phyloP scores from a whole-genome alignment of 2,113 vertebrate genomes.

The Neomonachus schauinslandi region DNA sequence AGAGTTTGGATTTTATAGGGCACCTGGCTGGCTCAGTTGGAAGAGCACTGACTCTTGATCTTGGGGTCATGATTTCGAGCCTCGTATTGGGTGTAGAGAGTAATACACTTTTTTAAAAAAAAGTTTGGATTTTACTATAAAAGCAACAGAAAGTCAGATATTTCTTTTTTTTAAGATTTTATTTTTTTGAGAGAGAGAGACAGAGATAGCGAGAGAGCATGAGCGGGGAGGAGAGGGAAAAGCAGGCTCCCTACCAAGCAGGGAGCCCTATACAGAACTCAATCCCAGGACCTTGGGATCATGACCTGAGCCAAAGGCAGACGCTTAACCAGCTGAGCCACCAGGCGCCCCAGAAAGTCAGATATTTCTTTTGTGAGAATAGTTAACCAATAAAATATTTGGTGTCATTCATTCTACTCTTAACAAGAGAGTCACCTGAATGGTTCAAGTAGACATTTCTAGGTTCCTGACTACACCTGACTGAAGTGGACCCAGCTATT shows the following conservation, averaged over 20 bases:
- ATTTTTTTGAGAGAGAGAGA: neutral
- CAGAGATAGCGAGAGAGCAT: neutral
- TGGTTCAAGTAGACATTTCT: neutral
- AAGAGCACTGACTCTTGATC: neutral
- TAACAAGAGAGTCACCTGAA: neutral
- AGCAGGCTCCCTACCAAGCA: no score
- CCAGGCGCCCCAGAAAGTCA: neutral
- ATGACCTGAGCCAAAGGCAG: no score
- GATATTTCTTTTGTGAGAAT: conserved; percentile 4
- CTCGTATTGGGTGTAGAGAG: neutral
- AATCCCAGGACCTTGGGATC: no score
- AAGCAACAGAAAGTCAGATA: neutral
- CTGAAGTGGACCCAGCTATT: neutral
- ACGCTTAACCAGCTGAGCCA: no score
- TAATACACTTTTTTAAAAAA: neutral
- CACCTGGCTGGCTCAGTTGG: neutral
- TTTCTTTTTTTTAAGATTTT: neutral
- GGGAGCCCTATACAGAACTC: no score
- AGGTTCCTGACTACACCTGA: neutral
- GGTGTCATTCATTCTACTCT: neutral
- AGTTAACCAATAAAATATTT: neutral
- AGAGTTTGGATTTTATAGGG: neutral
- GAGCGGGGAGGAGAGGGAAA: no score
- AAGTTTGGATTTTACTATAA: neutral
- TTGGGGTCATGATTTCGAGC: neutral